Base-by-base conservation (phyloP, 2,888 invertebrate species). In the Octodonta nipae region DNA sequence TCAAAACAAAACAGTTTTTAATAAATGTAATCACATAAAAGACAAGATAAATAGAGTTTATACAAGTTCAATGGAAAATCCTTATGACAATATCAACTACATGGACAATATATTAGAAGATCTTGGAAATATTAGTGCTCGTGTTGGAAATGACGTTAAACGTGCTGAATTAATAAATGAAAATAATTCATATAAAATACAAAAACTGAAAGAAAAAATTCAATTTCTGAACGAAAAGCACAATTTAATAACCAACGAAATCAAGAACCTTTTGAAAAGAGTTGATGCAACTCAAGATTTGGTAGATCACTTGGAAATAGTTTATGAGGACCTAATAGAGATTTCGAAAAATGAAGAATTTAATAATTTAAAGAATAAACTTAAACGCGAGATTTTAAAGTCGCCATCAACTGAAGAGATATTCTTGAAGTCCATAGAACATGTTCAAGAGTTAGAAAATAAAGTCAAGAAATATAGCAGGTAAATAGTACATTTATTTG, bases 401-500 rank as follows among this genome's bases (percentile, higher is more conserved):
- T n/a, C n/a, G n/a, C n/a, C n/a, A n/a, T n/a, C n/a, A 15, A 52
- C 69, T 6, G 52, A 56, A 15, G 63, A 65, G 40, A 61, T 61
- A 27, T 50, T 65, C 28, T 54, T 31, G n/a, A 38, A 28, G n/a
- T 64, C 75, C 1, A 63, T 62, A 3, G 67, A 65, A 0, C 64
- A 71, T 25, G 59, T 68, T 8, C 53, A 58, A n/a, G 56, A 65
- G 2, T 65, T 68, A 11, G 56, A 65, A 30, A 61, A 60, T 15
- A 61, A 67, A 44, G 55, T 71, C n/a, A 56, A 62, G 2, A 57
- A 64, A 10, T 51, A 55, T 30, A 46, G 52, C 35, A 50, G 45
- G 55, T 54, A 43, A 40, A 42, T 34, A n/a, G n/a, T n/a, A n/a
- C n/a, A n/a, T n/a, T n/a, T n/a, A n/a, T n/a, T n/a, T n/a, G n/a